Evolutionary conservation across 2,797 vertebrate species (phyloP).

Genomic region (Sebastes trivittatus): DNA sequence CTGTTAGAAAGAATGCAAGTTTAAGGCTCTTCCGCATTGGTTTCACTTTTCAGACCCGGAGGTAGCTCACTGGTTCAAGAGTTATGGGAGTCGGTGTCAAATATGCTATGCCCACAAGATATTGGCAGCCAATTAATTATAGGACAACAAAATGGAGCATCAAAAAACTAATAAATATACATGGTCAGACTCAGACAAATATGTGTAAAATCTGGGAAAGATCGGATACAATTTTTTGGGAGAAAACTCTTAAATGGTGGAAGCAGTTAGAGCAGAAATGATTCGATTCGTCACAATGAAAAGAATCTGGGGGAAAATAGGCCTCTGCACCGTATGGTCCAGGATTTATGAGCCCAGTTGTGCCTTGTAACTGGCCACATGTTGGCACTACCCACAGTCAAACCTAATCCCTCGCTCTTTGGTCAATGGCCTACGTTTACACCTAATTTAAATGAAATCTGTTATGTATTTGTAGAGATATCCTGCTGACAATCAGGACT

Average conservation of each 20-base stretch:
- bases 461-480: background rate
- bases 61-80: background rate
- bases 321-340: background rate
- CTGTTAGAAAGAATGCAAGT: too few relatives aligned
- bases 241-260: background rate
- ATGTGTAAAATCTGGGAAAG: background rate
- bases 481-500: background rate
- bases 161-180: background rate
- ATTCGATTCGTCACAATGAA: background rate
- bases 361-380: background rate
- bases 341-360: background rate
- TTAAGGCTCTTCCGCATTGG: too few relatives aligned
- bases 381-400: background rate
- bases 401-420: background rate
- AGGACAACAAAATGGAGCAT: background rate
- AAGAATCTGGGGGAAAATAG: background rate
- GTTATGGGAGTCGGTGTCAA: background rate
- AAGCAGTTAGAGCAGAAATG: background rate
- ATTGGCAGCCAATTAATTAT: background rate
- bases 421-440: background rate
- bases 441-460: background rate
- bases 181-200: background rate
- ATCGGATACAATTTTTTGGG: background rate
- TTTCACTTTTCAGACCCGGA: too few relatives aligned
- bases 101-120: background rate